These are phyloP conservation scores for Tenthredo distinguenda DNA, from an alignment of 2,888 invertebrate genomes.

Conservation along the genomic window DNA sequence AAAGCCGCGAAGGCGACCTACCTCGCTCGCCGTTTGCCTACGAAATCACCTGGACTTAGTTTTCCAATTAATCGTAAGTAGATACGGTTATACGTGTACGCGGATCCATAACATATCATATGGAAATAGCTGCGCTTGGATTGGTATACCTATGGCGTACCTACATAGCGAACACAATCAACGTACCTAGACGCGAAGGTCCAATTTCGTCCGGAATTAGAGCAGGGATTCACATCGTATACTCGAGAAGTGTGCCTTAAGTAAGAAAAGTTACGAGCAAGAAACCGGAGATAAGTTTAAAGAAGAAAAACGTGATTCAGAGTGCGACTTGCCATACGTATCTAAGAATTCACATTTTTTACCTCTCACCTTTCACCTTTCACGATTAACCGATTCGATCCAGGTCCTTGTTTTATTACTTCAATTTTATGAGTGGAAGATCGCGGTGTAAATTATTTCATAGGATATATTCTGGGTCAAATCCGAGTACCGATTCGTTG, in stretches of 20 bases:
- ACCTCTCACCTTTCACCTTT: background rate
- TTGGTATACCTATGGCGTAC: background rate
- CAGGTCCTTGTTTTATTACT: background rate
- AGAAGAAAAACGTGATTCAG: background rate
- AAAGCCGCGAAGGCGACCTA: conserved; percentile 57
- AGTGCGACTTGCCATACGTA: background rate
- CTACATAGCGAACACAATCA: background rate
- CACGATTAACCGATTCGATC: background rate
- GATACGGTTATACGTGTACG: background rate
- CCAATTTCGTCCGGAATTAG: background rate
- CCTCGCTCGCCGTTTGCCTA: conserved; percentile 5
- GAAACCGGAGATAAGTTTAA: background rate
- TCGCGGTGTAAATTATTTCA: background rate
- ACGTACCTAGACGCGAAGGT: background rate
- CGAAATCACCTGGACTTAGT: conserved; percentile 43
- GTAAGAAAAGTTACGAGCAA: background rate
- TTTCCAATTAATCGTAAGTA: conserved; percentile 24
- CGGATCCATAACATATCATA: background rate
- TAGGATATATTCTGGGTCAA: background rate
- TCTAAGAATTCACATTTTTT: background rate
- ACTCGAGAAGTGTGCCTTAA: background rate
- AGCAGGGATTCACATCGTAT: background rate
- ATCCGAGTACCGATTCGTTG: background rate
- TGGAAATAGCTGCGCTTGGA: background rate
- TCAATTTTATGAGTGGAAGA: background rate